A percentile compares a stretch with the other conserved stretches of the same genome.
phyloP scores from a whole-genome alignment of 2,113 vertebrate genomes.

The Emydura subglobosa region DNA sequence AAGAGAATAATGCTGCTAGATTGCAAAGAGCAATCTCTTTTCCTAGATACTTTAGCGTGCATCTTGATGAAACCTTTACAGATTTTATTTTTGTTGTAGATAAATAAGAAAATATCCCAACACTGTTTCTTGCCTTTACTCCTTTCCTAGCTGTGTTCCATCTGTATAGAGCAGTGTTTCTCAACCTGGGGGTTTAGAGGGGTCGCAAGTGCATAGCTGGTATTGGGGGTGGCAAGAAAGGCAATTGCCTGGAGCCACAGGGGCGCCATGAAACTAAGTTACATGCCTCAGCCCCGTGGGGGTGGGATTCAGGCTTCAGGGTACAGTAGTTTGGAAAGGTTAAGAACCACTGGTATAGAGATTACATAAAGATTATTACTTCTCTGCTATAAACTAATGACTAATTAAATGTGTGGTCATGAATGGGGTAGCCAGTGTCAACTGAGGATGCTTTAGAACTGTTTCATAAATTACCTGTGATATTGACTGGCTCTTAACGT shows the following conservation, averaged over 20 bases:
- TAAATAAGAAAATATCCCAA: neutral
- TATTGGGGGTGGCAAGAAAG: no score
- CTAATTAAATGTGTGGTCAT: neutral
- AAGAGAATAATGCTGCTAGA: neutral
- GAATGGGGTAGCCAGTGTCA: neutral
- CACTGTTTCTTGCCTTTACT: neutral
- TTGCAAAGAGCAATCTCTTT: conserved; percentile 13
- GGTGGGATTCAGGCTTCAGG: no score
- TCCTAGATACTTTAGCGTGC: neutral
- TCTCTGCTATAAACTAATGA: neutral
- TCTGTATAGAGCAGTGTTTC: neutral
- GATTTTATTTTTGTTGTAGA: neutral
- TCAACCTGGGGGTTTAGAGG: no score
- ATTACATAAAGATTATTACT: neutral
- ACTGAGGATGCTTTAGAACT: neutral
- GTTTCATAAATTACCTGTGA: neutral
- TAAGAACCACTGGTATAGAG: neutral
- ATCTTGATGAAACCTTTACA: neutral
- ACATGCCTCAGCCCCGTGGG: no score
- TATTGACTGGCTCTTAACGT: neutral
- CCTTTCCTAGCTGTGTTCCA: fast-evolving
- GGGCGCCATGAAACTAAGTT: no score
- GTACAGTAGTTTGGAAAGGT: no score
- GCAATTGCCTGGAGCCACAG: no score
- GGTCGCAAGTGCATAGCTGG: no score